Evolutionary conservation across 2,113 vertebrate genomes (phyloP).

Genomic region (Guaruba guarouba): DNA sequence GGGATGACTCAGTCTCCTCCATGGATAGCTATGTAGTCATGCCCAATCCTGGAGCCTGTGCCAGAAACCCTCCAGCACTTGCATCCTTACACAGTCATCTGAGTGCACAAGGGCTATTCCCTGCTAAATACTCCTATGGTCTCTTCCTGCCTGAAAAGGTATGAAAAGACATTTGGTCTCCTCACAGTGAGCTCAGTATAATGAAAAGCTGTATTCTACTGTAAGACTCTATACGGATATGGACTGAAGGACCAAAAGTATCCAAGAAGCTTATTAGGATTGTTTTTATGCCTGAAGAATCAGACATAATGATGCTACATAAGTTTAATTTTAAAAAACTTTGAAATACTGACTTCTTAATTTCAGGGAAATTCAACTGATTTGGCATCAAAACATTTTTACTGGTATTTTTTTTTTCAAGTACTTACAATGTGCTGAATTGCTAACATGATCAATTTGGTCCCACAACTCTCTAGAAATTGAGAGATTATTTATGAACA

Average conservation of each 20-base stretch:
- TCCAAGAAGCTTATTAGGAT: background rate
- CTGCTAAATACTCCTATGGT: background rate
- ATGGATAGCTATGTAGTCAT: background rate
- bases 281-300: background rate
- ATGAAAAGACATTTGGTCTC: background rate
- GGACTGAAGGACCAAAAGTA: background rate
- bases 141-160: background rate
- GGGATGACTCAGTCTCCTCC: background rate
- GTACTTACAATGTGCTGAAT: background rate
- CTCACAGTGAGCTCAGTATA: background rate
- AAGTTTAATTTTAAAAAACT: background rate
- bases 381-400: background rate
- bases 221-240: background rate
- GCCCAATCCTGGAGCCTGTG: background rate
- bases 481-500: background rate
- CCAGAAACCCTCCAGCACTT: background rate
- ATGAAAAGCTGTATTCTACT: background rate
- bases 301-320: background rate
- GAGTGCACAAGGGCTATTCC: background rate
- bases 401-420: background rate
- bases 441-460: background rate
- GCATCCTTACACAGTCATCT: background rate
- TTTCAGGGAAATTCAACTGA: background rate
- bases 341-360: background rate
- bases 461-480: background rate